A percentile compares a stretch with the other conserved stretches of the same genome.
phyloP scores from a whole-genome alignment of 2,888 invertebrate genomes.

The Drosophila sordidapex region DNA sequence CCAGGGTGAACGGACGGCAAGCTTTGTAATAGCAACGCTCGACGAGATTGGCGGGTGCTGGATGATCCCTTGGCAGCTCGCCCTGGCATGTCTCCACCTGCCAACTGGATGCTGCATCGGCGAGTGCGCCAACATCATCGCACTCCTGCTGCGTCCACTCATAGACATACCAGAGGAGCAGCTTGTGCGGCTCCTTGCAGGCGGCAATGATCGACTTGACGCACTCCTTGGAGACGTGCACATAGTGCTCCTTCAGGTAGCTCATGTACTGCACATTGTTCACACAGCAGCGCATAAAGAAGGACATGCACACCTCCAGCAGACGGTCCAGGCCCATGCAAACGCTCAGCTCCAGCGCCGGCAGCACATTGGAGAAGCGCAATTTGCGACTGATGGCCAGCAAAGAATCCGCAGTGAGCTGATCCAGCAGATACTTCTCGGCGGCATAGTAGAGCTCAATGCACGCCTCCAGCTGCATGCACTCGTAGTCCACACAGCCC shows the following conservation, averaged over 20 bases:
- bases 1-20: slow-evolving; percentile 82
- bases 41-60: slow-evolving; percentile 53
- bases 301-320: slow-evolving; percentile 77
- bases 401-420: slow-evolving; percentile 77
- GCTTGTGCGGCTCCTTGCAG: slow-evolving; percentile 74
- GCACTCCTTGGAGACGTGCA: slow-evolving; percentile 84
- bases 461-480: slow-evolving; percentile 77
- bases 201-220: slow-evolving; percentile 82
- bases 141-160: slow-evolving; percentile 84
- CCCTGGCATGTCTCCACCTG: slow-evolving; percentile 24
- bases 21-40: slow-evolving; percentile 84
- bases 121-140: slow-evolving; percentile 68
- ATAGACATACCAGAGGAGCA: slow-evolving; percentile 82
- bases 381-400: slow-evolving; percentile 80
- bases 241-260: slow-evolving; percentile 80
- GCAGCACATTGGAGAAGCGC: slow-evolving; percentile 83
- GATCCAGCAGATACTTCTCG: slow-evolving; percentile 83
- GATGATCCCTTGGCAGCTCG: slow-evolving; percentile 1
- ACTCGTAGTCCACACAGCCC: slow-evolving; percentile 75
- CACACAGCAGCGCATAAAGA: slow-evolving; percentile 83
- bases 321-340: slow-evolving; percentile 82
- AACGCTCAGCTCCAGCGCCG: slow-evolving; percentile 82
- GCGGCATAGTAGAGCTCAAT: slow-evolving; percentile 84
- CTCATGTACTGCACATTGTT: slow-evolving; percentile 81
- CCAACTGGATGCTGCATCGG: slow-evolving; percentile 48